Percentiles rank a stretch among this genome's conserved stretches.
phyloP scores from a whole-genome alignment of 2,888 invertebrate genomes.

The Plemyria rubiginata region DNA sequence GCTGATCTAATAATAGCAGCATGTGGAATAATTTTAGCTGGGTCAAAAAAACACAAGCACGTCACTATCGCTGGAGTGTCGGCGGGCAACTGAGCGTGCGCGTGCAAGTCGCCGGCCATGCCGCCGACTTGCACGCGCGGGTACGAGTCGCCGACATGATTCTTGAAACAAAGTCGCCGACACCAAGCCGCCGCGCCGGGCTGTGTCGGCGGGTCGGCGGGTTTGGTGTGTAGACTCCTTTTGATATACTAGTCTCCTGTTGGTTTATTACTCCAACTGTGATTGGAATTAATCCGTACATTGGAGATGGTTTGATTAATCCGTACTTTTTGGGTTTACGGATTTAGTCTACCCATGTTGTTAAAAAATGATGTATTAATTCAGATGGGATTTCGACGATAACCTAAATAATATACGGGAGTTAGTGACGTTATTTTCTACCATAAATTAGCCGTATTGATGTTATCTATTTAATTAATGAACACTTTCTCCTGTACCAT shows the following conservation, averaged over 20 bases:
- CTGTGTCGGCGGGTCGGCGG: no score
- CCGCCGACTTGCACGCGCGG: no score
- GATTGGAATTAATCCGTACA: background rate
- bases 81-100: no score
- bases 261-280: background rate
- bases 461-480: constrained; percentile 34
- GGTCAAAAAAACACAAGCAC: no score
- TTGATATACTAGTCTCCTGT: background rate
- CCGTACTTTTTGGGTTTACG: constrained; percentile 1
- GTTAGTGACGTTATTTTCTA: constrained; percentile 37
- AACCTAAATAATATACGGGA: constrained; percentile 49
- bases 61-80: no score
- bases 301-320: background rate
- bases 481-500: constrained; percentile 48
- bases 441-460: constrained; percentile 26
- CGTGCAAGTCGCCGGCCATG: no score
- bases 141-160: no score
- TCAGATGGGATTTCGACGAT: constrained; percentile 42
- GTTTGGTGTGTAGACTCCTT: no score
- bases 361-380: constrained; percentile 3
- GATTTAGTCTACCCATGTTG: background rate
- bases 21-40: no score
- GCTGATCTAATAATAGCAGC: no score
- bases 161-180: no score
- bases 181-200: no score